Conservation (phyloP, 2,113 vertebrate species). For the Syrmaticus mikado region DNA sequence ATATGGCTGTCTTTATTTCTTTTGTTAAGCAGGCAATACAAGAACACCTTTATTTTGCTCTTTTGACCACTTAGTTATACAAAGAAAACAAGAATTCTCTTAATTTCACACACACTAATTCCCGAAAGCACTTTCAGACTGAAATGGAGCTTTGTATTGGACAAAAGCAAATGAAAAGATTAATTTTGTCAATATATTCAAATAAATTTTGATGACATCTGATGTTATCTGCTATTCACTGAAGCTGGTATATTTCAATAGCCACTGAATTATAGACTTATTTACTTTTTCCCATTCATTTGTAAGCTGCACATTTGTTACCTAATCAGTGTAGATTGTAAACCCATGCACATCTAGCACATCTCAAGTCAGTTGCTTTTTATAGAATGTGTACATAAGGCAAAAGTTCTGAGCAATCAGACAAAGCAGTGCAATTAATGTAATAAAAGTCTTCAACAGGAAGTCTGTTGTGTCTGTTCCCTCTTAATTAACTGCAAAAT, state of each 20-base stretch:
- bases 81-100: neutral
- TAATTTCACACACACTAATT: neutral
- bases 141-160: neutral
- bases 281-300: fast-evolving
- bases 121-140: neutral
- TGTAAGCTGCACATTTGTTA: neutral
- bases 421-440: slow-evolving; percentile 46
- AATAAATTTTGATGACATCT: neutral
- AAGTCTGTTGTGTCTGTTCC: slow-evolving; percentile 30
- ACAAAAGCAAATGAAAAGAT: neutral
- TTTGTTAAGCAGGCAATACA: neutral
- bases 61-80: neutral
- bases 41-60: neutral
- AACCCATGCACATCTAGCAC: slow-evolving; percentile 32
- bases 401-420: slow-evolving; percentile 57
- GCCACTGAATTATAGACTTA: neutral
- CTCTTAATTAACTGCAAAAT: slow-evolving; percentile 59
- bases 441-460: slow-evolving; percentile 53
- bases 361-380: slow-evolving; percentile 27
- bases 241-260: neutral
- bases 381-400: slow-evolving; percentile 26
- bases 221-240: neutral
- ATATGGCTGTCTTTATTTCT: neutral
- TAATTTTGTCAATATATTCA: neutral
- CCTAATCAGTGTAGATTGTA: slow-evolving; percentile 68